Percentiles rank a stretch among this genome's conserved stretches.
Evolutionary conservation across 92 coral and sea anemone species (phyloP).

Genomic region (Isaurus tuberculatus): DNA sequence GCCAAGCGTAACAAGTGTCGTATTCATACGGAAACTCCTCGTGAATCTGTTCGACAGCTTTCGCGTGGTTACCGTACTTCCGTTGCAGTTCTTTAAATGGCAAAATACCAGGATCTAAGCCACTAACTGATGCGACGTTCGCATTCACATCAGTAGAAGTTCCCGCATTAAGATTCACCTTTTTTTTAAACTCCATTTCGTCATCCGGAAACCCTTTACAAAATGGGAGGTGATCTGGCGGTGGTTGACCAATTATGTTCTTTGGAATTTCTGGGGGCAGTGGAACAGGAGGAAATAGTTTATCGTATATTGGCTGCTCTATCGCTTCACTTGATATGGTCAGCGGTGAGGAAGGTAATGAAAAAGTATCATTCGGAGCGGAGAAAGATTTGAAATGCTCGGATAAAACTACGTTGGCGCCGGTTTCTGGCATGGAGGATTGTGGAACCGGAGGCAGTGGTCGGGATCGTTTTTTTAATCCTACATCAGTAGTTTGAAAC

Average conservation of each 20-base stretch:
- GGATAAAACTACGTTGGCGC: not conserved
- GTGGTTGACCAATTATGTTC: not conserved
- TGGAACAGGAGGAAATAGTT: conserved; percentile 26
- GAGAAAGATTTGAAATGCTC: not conserved
- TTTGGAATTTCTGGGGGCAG: conserved; percentile 33
- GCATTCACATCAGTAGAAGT: not conserved
- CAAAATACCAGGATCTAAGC: not conserved
- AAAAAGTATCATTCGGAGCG: not conserved
- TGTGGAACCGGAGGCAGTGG: conserved; percentile 31
- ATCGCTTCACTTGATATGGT: not conserved
- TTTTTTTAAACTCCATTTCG: not conserved
- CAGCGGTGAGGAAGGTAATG: not conserved
- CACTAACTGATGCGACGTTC: not conserved
- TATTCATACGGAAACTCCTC: conserved; percentile 16
- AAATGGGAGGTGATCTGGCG: conserved; percentile 10
- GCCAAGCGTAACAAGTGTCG: conserved; percentile 32
- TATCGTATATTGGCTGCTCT: conserved; percentile 35
- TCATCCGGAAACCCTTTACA: not conserved
- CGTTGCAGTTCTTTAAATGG: conserved; percentile 15
- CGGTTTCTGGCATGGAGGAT: not conserved
- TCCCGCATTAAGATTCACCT: not conserved
- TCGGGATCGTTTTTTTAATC: not conserved
- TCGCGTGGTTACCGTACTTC: conserved; percentile 16
- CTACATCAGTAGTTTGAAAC: not conserved
- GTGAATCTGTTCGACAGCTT: conserved; percentile 23